Conservation (phyloP, 2,888 invertebrate genomes). For the Augochlorella aurata region DNA sequence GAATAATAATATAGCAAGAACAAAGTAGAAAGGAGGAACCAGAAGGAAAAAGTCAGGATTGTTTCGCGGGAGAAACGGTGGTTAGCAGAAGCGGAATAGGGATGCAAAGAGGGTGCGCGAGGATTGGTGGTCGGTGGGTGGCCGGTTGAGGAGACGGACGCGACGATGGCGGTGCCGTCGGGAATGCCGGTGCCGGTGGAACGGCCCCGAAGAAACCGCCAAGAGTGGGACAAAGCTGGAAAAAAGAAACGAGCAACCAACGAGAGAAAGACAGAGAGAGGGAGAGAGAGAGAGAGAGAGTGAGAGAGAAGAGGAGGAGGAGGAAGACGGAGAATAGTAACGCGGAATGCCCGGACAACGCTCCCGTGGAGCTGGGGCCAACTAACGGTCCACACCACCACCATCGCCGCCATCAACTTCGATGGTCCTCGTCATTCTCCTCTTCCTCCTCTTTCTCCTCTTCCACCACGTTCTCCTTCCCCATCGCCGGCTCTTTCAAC, state of each 20-base stretch:
- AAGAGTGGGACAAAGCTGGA: constrained; percentile 43
- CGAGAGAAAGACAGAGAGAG: constrained; percentile 34
- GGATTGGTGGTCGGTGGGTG: constrained; percentile 16
- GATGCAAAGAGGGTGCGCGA: constrained; percentile 33
- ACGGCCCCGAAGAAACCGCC: constrained; percentile 47
- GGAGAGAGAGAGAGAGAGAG: constrained; percentile 27
- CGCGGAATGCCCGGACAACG: constrained; percentile 80
- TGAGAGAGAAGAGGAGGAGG: constrained; percentile 28
- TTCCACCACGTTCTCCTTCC: constrained; percentile 35
- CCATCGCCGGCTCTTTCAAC: constrained; percentile 17
- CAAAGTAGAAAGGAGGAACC: background rate
- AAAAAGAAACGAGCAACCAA: constrained; percentile 29
- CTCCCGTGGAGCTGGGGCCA: constrained; percentile 80
- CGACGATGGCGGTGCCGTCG: constrained; percentile 16
- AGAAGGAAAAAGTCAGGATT: background rate
- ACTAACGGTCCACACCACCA: constrained; percentile 80
- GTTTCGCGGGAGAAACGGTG: background rate
- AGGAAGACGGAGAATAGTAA: constrained; percentile 62
- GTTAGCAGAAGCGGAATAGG: constrained; percentile 13
- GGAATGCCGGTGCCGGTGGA: constrained; percentile 54
- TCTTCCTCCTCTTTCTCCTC: constrained; percentile 48
- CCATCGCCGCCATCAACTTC: constrained; percentile 66
- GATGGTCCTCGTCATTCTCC: constrained; percentile 67
- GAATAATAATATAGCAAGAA: too few species aligned
- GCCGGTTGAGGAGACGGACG: constrained; percentile 36